phyloP scores from a whole-genome alignment of 2,113 vertebrate species.

The Morone saxatilis region DNA sequence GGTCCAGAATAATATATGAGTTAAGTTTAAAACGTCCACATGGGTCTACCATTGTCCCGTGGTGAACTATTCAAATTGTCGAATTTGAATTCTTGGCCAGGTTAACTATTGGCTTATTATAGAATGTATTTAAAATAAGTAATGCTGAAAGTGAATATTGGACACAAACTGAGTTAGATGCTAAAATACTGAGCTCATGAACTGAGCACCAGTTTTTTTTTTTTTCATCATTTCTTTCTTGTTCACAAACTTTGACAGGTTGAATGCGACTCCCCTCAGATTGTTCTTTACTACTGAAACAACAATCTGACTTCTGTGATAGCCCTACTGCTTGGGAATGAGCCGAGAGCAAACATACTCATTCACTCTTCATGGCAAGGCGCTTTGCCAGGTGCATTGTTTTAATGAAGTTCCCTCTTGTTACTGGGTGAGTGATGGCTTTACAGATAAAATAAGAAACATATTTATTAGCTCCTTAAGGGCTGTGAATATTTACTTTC shows the following conservation, averaged over 20 bases:
- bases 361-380: background rate
- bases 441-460: conserved; percentile 17
- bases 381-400: conserved; percentile 25
- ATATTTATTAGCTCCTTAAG: background rate
- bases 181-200: background rate
- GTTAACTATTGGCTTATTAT: background rate
- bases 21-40: background rate
- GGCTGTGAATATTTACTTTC: conserved; percentile 12
- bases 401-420: conserved; percentile 41
- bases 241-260: background rate
- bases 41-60: background rate
- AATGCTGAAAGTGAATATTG: background rate
- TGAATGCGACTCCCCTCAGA: background rate
- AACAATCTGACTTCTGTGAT: conserved; percentile 6
- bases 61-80: background rate
- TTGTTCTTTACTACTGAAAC: background rate
- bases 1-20: background rate
- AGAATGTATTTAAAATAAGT: background rate
- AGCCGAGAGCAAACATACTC: conserved; percentile 25
- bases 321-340: background rate
- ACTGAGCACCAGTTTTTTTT: background rate
- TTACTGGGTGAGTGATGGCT: conserved; percentile 35
- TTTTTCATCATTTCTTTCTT: background rate
- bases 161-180: background rate
- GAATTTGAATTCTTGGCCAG: background rate